These are phyloP conservation scores for Sprattus sprattus DNA, from an alignment of 2,113 vertebrate genomes.

Conservation along the genomic window DNA sequence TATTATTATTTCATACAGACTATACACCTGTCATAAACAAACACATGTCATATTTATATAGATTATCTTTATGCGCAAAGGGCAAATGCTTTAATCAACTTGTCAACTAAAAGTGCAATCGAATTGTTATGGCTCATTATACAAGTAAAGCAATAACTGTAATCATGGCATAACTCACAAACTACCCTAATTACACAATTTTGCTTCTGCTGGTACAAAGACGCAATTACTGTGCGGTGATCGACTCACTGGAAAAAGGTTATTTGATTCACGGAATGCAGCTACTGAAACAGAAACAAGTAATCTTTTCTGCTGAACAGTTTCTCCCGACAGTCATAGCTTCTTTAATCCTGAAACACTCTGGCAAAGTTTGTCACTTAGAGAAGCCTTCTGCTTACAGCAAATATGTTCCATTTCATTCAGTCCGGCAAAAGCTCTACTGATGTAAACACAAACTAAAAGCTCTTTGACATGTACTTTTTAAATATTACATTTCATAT, in stretches of 20 bases:
- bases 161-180: neutral
- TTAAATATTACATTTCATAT: neutral
- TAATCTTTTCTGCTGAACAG: too few species aligned
- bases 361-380: too few species aligned
- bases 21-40: neutral
- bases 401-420: too few species aligned
- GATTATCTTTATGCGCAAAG: neutral
- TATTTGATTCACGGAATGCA: neutral
- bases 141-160: neutral
- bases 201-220: neutral
- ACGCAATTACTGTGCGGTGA: neutral
- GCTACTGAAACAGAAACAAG: neutral
- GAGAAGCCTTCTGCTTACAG: too few species aligned
- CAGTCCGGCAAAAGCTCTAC: too few species aligned
- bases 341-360: too few species aligned
- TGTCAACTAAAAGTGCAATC: neutral
- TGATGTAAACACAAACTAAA: too few species aligned
- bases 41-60: neutral
- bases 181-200: neutral
- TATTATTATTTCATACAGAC: neutral
- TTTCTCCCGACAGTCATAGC: too few species aligned
- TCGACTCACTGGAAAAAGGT: neutral
- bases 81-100: neutral
- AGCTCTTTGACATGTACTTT: neutral
- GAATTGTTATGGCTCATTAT: neutral